Base-by-base conservation (phyloP, 1,140 invertebrate species). In the Ganaspis sp. region DNA sequence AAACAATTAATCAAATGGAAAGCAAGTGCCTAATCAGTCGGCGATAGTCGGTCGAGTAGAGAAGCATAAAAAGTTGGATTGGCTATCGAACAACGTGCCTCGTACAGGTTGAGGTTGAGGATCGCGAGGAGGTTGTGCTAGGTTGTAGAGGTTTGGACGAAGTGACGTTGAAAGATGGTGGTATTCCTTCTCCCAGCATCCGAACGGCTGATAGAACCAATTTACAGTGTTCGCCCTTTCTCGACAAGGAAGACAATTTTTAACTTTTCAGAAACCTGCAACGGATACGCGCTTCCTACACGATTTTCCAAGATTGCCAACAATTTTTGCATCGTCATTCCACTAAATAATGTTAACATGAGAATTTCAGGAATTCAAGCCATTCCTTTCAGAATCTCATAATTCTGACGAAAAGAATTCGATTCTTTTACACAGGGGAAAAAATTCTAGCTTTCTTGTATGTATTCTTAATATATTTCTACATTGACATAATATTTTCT, bases 161-260 rank as follows among this genome's bases (percentile, higher is more conserved):
- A 69, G 81, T 88, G 87, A 88, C 87, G 80, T 88, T 88, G 87
- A 88, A 88, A 88, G 85, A 88, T 88, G 87, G 85, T 86, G 79
- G 80, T 74, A 77, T 80, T 84, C 79, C 81, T 85, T 86, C 81
- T 86, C 86, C 76, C 84, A 89, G 87, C 87, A 90, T 87, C 84
- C 82, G 83, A 90, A 89, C 87, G 83, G 87, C 87, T 90, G 89
- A 90, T 90, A 89, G 88, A 89, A 90, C 86, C 90, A 90, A 91
- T 90, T 91, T 90, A 82, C 77, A 82, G 73, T 77, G 70, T 69
- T 77, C 73, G 69, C 69, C 58, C 58, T 29, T 64, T 64, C 58
- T 29, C 15, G 58, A 64, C 58, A 29, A 64, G 58, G 58, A 64
- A 64, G 58, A 64, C 58, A 29, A 64, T 64, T 64, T 64, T 64